A percentile compares a stretch with the other conserved stretches of the same genome.
These are phyloP conservation scores for Rhipidura dahli DNA, from an alignment of 2,113 vertebrate genomes.

Conservation along the genomic window DNA sequence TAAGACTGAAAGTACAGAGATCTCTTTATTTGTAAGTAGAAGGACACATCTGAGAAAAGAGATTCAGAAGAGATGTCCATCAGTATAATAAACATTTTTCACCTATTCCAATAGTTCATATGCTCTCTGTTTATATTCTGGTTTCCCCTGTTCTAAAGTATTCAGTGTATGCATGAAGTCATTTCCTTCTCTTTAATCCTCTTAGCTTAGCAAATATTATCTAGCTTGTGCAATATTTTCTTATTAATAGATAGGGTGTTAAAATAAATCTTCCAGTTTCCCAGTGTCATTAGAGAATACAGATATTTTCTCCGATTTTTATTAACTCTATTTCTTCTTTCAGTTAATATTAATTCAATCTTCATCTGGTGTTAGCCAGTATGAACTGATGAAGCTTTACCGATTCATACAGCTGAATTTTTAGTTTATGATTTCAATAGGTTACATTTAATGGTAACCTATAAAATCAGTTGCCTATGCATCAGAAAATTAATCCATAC, in stretches of 20 bases:
- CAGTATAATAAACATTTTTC: not conserved
- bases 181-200: constrained; percentile 1
- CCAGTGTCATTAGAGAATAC: not conserved
- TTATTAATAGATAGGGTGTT: not conserved
- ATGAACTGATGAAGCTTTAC: not conserved
- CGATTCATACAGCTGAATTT: not conserved
- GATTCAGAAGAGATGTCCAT: not conserved
- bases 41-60: not conserved
- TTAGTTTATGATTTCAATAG: not conserved
- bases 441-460: not conserved
- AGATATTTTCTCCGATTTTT: not conserved
- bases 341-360: not conserved
- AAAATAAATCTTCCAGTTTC: not conserved
- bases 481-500: not conserved
- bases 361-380: not conserved
- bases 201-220: not conserved
- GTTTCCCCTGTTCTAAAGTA: not conserved
- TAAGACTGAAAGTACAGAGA: not conserved
- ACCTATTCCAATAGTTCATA: not conserved
- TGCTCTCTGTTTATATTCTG: not conserved
- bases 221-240: not conserved
- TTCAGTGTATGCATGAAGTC: not conserved
- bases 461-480: not conserved
- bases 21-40: not conserved
- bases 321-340: constrained; percentile 5